Evolutionary conservation across 2,797 vertebrate genomes (phyloP).

Genomic region (Percopsis omiscomaycus): DNA sequence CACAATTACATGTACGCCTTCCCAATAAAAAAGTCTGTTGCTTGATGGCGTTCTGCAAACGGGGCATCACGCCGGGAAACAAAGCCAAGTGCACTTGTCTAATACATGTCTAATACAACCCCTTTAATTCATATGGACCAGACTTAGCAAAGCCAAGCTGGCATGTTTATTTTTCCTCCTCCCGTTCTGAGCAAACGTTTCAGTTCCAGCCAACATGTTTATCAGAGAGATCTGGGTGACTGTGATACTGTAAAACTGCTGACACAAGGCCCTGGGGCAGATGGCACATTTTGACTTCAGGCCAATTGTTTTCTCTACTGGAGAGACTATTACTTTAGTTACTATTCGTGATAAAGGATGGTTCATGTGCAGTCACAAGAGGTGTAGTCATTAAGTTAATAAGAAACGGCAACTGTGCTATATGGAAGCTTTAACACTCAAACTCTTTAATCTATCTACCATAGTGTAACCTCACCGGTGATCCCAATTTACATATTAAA

Average conservation of each 20-base stretch:
- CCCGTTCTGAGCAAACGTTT: conserved; percentile 36
- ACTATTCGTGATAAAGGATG: conserved; percentile 43
- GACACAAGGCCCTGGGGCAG: conserved; percentile 60
- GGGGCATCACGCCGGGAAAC: no score
- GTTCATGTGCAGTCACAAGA: conserved; percentile 7
- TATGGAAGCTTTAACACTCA: conserved; percentile 16
- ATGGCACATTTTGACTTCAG: conserved; percentile 66
- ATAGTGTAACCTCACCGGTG: conserved; percentile 39
- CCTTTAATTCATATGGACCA: conserved; percentile 53
- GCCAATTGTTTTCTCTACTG: conserved; percentile 38
- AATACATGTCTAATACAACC: no score
- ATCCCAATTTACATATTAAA: conserved; percentile 64
- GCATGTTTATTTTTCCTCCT: conserved; percentile 45
- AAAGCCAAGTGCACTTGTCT: no score
- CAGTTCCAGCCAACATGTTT: conserved; percentile 50
- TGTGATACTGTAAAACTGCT: conserved; percentile 61
- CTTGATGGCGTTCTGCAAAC: no score
- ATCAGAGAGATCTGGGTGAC: conserved; percentile 60
- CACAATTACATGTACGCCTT: no score
- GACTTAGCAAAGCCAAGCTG: conserved; percentile 25
- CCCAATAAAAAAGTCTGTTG: no score
- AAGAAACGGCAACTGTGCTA: conserved; percentile 2
- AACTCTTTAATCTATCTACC: conserved; percentile 56
- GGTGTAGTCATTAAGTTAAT: conserved; percentile 18
- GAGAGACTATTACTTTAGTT: conserved; percentile 35